Evolutionary conservation across 1,140 invertebrate genomes (phyloP).

Genomic region (Conopomorpha cramerella): DNA sequence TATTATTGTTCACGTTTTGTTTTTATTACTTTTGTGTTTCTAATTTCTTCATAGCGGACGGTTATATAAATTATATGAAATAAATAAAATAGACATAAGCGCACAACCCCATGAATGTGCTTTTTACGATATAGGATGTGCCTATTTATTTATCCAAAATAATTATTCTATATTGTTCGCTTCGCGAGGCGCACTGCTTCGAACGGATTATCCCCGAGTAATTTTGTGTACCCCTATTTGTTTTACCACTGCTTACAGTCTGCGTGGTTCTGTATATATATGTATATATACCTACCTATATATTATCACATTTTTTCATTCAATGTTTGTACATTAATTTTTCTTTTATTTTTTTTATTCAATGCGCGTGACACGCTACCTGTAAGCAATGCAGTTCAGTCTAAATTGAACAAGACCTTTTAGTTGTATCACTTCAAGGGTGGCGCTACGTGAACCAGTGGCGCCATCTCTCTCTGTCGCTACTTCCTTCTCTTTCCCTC

Average conservation of each 20-base stretch:
- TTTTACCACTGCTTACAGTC: too few relatives aligned
- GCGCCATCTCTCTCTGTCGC: constrained; percentile 3
- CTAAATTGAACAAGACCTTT: constrained; percentile 8
- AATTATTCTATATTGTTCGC: constrained; percentile 32
- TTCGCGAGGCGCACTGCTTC: constrained; percentile 51
- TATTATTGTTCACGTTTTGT: constrained; percentile 22
- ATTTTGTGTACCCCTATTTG: too few relatives aligned
- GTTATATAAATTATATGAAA: constrained; percentile 30
- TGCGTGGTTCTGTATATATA: too few relatives aligned
- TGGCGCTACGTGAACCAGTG: too few relatives aligned
- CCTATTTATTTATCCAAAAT: constrained; percentile 41
- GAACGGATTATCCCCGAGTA: constrained; percentile 19
- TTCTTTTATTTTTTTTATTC: too few relatives aligned
- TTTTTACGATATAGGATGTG: constrained; percentile 49
- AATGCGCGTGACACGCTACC: too few relatives aligned
- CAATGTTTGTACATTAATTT: constrained; percentile 1
- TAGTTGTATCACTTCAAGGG: too few relatives aligned
- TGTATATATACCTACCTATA: neutral
- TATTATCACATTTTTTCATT: neutral
- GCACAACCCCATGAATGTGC: constrained; percentile 57
- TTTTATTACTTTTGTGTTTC: constrained; percentile 17
- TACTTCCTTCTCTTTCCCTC: constrained; percentile 9
- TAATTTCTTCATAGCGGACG: too few relatives aligned
- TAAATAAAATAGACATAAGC: constrained; percentile 37
- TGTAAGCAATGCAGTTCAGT: too few relatives aligned